phyloP scores from a whole-genome alignment of 2,888 invertebrate genomes.

The Coenonympha arcania region DNA sequence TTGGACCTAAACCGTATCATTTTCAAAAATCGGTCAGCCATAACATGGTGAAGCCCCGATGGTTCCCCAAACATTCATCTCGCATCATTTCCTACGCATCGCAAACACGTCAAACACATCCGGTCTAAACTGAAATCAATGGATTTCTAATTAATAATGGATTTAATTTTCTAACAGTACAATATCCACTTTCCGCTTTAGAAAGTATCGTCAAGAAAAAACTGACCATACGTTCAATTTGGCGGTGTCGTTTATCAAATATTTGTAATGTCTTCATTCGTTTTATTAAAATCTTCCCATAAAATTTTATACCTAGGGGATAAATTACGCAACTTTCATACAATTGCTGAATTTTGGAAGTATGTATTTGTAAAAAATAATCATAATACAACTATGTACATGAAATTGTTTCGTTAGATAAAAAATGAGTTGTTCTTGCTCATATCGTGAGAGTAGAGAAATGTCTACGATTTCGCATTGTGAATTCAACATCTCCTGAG shows the following conservation, averaged over 20 bases:
- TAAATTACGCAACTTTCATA: neutral
- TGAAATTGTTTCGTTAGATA: too few relatives aligned
- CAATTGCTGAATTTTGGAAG: neutral
- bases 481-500: too few relatives aligned
- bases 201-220: conserved; percentile 13
- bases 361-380: too few relatives aligned
- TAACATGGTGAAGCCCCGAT: neutral
- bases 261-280: neutral
- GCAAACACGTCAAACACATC: conserved; percentile 6
- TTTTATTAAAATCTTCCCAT: neutral
- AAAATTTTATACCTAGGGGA: neutral
- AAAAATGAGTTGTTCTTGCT: too few relatives aligned
- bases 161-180: conserved; percentile 20
- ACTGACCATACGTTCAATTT: conserved; percentile 5
- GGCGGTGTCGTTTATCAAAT: conserved; percentile 3
- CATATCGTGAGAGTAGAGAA: neutral
- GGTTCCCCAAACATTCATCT: neutral
- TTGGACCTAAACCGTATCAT: neutral
- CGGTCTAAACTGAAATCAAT: conserved; percentile 13
- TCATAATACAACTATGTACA: too few relatives aligned
- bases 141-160: conserved; percentile 16
- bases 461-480: too few relatives aligned
- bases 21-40: neutral
- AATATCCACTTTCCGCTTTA: conserved; percentile 20
- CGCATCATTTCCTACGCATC: conserved; percentile 11